Evolutionary conservation across 2,113 vertebrate genomes (phyloP), one percentile per base, ranked within the genome.

Genomic region (Steatornis caripensis): DNA sequence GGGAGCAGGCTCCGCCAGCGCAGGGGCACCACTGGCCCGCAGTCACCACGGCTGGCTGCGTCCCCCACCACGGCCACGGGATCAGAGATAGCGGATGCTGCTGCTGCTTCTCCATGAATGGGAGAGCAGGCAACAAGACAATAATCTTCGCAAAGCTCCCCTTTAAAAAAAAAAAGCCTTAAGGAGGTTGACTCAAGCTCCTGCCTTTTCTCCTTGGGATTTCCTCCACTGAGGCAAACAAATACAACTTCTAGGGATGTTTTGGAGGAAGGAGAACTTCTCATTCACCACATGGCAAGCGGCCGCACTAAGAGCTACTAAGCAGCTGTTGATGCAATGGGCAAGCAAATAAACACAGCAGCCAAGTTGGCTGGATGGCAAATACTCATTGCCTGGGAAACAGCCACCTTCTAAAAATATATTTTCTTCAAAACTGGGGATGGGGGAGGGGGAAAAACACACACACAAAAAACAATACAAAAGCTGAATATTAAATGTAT

Each of bases 1-100:
- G 53, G 30, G 15, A 41, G 36, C 6, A 2, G 23, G 53, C 15
- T 24, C 24, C 3, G 2, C 5, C 12, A 60, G 20, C 7, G 14
- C 7, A 15, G 16, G 17, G 39, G 7, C 49, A 51, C 29, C n/a
- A 12, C 3, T 1, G 1, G 41, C 9, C 19, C 9, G 2, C 19
- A 6, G 24, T 11, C 37, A 14, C 34, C 4, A 1, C 16, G 17
- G 19, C 14, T n/a, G 27, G 1, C 36, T 18, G 7, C 5, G 12
- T 20, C 14, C n/a, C 22, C 34, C 2, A 3, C 36, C 27, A 19
- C 0, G 2, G 24, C 11, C 55, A 26, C 1, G 1, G 27, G 10
- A 76, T 23, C 54, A 20, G 39, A 46, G 5, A n/a, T 18, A 16
- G 37, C 18, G 37, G 51, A 24, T 53, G 21, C 55, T 54, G 29